A percentile compares a stretch with the other conserved stretches of the same genome.
Evolutionary conservation across 2,888 invertebrate genomes (phyloP).

Genomic region (Caenorhabditis doughertyi): DNA sequence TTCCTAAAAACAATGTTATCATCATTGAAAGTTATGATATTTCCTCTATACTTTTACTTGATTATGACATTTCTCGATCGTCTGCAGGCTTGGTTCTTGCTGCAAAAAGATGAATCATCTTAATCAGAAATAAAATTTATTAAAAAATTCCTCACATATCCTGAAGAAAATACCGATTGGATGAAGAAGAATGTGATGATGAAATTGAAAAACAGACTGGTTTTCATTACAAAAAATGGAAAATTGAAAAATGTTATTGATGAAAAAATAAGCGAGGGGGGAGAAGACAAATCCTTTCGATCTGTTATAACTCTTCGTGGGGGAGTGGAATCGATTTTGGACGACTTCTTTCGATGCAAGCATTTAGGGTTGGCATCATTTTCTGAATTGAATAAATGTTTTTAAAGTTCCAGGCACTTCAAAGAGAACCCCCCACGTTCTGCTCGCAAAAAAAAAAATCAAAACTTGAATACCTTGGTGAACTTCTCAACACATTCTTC

Average conservation of each 20-base stretch:
- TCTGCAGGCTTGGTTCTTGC: constrained; percentile 50
- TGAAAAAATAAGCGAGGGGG: neutral
- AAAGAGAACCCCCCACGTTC: too few species aligned
- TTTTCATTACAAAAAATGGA: constrained; percentile 14
- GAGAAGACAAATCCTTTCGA: constrained; percentile 21
- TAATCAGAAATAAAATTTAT: neutral
- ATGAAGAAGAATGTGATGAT: constrained; percentile 15
- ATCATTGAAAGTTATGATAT: constrained; percentile 15
- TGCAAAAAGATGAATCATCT: constrained; percentile 36
- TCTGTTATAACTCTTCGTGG: constrained; percentile 48
- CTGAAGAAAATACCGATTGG: constrained; percentile 14
- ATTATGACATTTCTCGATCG: constrained; percentile 53
- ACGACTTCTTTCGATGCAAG: constrained; percentile 49
- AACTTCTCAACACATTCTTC: constrained; percentile 52
- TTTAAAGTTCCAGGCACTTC: too few species aligned
- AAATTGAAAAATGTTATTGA: constrained; percentile 7
- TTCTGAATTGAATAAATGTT: constrained; percentile 32
- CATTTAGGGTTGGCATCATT: constrained; percentile 57
- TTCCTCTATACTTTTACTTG: constrained; percentile 42
- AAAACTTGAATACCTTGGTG: too few species aligned
- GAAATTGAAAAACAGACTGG: constrained; percentile 4
- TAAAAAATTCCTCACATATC: constrained; percentile 46
- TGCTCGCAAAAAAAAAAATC: too few species aligned
- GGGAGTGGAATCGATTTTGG: neutral
- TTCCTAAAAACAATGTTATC: constrained; percentile 28